Percentiles rank a stretch among this genome's conserved stretches.
phyloP scores from a whole-genome alignment of 2,797 vertebrate species.

The Micromesistius poutassou region DNA sequence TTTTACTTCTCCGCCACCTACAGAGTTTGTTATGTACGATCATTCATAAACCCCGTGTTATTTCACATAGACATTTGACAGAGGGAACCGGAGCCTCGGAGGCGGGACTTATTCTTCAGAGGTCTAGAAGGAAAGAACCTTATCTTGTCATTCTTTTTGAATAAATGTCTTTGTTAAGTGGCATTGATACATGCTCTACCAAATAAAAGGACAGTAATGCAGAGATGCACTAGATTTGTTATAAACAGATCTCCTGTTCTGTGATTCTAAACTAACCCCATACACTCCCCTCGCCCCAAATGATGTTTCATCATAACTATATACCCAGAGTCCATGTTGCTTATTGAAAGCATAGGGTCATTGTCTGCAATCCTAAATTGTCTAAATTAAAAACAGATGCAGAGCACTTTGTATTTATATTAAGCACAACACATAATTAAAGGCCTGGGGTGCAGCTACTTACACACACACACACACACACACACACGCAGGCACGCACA shows the following conservation, averaged over 20 bases:
- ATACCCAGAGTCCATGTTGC: background rate
- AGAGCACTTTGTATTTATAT: conserved; percentile 47
- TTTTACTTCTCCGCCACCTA: too few relatives aligned
- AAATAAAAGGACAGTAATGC: background rate
- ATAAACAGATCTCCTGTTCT: background rate
- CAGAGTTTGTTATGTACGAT: too few relatives aligned
- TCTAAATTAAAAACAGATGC: conserved; percentile 36
- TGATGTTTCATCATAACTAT: background rate
- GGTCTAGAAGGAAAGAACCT: too few relatives aligned
- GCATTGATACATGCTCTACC: background rate
- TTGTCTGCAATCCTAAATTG: conserved; percentile 32
- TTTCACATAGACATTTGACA: too few relatives aligned
- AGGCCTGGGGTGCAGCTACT: conserved; percentile 21
- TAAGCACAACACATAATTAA: conserved; percentile 42
- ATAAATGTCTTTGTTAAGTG: background rate
- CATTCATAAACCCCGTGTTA: too few relatives aligned
- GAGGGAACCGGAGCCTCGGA: too few relatives aligned
- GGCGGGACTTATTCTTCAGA: too few relatives aligned
- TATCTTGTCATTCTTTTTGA: background rate
- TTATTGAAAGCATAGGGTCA: conserved; percentile 8
- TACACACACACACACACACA: background rate
- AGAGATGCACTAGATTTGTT: background rate
- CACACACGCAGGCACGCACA: background rate
- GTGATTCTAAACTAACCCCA: background rate
- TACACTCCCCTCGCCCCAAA: background rate